Base-by-base conservation (phyloP, 2,113 vertebrate genomes). In the Amphilophus citrinellus region DNA sequence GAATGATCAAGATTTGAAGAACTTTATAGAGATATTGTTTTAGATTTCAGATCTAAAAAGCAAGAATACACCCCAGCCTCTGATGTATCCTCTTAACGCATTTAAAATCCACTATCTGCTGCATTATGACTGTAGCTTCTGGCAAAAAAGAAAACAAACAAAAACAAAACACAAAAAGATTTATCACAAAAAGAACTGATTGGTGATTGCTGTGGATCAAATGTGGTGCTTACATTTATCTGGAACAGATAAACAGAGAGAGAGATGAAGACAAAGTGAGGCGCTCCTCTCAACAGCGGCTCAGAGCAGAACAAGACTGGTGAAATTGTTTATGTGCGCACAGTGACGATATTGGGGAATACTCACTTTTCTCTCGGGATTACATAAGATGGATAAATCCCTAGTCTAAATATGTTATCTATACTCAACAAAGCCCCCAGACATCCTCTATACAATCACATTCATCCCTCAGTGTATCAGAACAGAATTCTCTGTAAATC, bases 341-440 rank as follows among this genome's bases (percentile, higher is more conserved):
- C 20, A 10, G 62, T 65, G 81, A 87, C 7, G 62, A 82, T 85
- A 63, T 62, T 61, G 79, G 37, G 88, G 89, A 94, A 91, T 91
- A 92, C 62, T 89, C 65, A 84, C 63, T 92, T 86, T 91, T 77
- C 80, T 88, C 71, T 84, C 6, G 73, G 91, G 91, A 92, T 93
- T 94, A 93, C 86, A 89, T 57, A 60, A 76, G 24, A 88, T 30
- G 63, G 75, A 88, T 88, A 89, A 93, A 92, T 90, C 91, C 44
- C 79, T 61, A 87, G 85, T 86, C 87, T 87, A 88, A 89, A 89
- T 87, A 59, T 87, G 80, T 81, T 79, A 90, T 91, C 88, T 93
- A 82, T 76, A 87, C 87, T 66, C 57, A 39, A 84, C 61, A 87
- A 73, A 77, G n/a, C 88, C 77, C 50, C 63, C 79, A 35, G 35